These are phyloP conservation scores for Xiphophorus maculatus DNA, from an alignment of 2,113 vertebrate genomes.

Conservation along the genomic window DNA sequence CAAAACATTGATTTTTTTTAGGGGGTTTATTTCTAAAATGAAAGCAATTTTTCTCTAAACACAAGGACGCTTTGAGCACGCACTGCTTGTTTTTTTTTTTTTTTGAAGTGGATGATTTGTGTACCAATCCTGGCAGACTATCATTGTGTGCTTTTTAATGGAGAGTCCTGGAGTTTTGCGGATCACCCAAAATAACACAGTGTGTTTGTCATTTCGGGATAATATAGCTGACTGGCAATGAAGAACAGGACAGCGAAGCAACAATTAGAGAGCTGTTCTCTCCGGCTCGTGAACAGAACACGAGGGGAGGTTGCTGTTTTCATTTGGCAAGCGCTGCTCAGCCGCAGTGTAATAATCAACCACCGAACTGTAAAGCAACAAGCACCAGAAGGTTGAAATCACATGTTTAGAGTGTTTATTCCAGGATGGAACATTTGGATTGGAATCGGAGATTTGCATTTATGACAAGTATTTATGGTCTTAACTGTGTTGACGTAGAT, in stretches of 20 bases:
- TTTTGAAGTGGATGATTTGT: conserved; percentile 66
- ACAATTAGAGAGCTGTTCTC: conserved; percentile 70
- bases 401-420: conserved; percentile 27
- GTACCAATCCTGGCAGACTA: conserved; percentile 66
- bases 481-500: conserved; percentile 28
- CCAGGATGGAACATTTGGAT: conserved; percentile 23
- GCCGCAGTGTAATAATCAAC: conserved; percentile 59
- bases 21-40: conserved; percentile 49
- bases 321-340: conserved; percentile 56
- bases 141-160: conserved; percentile 72
- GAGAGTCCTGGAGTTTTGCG: conserved; percentile 68
- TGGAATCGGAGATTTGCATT: conserved; percentile 32
- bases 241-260: conserved; percentile 60
- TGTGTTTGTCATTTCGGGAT: conserved; percentile 78
- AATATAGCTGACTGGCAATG: conserved; percentile 64
- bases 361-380: conserved; percentile 27
- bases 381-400: conserved; percentile 46
- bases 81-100: conserved; percentile 54
- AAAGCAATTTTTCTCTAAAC: conserved; percentile 40
- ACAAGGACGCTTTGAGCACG: conserved; percentile 39
- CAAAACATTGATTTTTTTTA: conserved; percentile 38
- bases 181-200: conserved; percentile 76
- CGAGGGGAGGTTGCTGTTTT: conserved; percentile 58
- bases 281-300: conserved; percentile 37
- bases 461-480: conserved; percentile 27